Evolutionary conservation across 2,113 vertebrate genomes (phyloP).

Genomic region (Mellivora capensis): DNA sequence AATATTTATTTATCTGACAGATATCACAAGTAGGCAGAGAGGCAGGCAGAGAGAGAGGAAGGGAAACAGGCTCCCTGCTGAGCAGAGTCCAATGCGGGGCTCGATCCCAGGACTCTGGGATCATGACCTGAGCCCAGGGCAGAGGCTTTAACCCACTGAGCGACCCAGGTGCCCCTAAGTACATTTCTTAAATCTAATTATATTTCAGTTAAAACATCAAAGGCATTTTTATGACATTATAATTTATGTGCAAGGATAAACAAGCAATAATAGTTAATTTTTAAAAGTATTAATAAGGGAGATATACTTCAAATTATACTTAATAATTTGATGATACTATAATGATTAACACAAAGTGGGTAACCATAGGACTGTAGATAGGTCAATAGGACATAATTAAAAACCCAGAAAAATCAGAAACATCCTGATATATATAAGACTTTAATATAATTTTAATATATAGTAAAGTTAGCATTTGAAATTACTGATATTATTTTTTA

Average conservation of each 20-base stretch:
- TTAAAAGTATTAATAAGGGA: neutral
- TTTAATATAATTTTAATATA: neutral
- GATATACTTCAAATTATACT: neutral
- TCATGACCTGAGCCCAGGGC: too few relatives aligned
- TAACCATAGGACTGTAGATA: neutral
- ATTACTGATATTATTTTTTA: too few relatives aligned
- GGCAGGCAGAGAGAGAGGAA: too few relatives aligned
- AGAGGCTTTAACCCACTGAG: too few relatives aligned
- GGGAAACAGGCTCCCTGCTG: too few relatives aligned
- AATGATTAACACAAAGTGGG: neutral
- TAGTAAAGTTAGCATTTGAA: neutral
- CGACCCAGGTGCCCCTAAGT: too few relatives aligned
- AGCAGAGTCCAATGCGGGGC: too few relatives aligned
- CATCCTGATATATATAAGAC: neutral
- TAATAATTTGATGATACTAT: neutral
- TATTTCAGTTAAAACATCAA: neutral
- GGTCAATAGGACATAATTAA: neutral
- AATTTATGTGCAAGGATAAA: neutral
- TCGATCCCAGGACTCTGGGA: too few relatives aligned
- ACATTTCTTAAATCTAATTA: neutral
- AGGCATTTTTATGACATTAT: neutral
- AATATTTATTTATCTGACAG: too few relatives aligned
- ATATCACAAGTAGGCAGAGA: too few relatives aligned
- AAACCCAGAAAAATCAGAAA: neutral
- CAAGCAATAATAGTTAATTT: neutral